A percentile compares a stretch with the other conserved stretches of the same genome.
Evolutionary conservation across 2,797 vertebrate species (phyloP).

Genomic region (Echeneis naucrates): DNA sequence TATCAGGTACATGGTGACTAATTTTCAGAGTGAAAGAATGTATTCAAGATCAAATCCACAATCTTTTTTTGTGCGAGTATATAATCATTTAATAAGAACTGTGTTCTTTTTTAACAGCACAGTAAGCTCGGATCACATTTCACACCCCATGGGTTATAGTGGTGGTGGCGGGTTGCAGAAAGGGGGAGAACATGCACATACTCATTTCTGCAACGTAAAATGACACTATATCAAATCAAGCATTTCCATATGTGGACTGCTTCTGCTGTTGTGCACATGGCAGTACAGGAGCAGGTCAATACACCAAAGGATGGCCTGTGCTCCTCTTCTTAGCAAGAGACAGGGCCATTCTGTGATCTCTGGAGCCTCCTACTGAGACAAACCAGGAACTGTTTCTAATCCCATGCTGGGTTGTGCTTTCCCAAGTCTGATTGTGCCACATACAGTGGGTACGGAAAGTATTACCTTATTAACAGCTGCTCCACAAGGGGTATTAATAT

Average conservation of each 20-base stretch:
- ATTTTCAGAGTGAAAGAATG: conserved; percentile 29
- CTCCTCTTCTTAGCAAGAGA: conserved; percentile 17
- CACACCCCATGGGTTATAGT: conserved; percentile 90
- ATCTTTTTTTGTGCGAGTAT: conserved; percentile 81
- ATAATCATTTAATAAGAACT: conserved; percentile 93
- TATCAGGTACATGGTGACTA: conserved; percentile 17
- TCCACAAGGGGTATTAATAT: conserved; percentile 25
- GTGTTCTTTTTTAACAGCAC: conserved; percentile 88
- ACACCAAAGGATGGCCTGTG: conserved; percentile 61
- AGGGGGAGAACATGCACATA: conserved; percentile 86
- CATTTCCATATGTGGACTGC: conserved; percentile 98
- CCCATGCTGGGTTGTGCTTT: background rate
- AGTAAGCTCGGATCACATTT: conserved; percentile 94
- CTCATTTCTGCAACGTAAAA: conserved; percentile 99
- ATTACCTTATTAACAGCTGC: conserved; percentile 66
- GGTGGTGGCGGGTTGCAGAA: conserved; percentile 55
- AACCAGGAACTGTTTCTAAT: conserved; percentile 53
- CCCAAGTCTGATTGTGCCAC: background rate
- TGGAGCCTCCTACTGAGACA: conserved; percentile 91
- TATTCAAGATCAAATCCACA: conserved; percentile 55
- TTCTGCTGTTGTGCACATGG: conserved; percentile 77
- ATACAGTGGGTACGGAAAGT: too few relatives aligned
- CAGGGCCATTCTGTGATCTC: conserved; percentile 77
- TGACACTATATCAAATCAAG: conserved; percentile 99
- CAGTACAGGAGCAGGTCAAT: conserved; percentile 59